These are phyloP conservation scores for Patella caerulea DNA, from an alignment of 2,888 invertebrate species.

Conservation along the genomic window DNA sequence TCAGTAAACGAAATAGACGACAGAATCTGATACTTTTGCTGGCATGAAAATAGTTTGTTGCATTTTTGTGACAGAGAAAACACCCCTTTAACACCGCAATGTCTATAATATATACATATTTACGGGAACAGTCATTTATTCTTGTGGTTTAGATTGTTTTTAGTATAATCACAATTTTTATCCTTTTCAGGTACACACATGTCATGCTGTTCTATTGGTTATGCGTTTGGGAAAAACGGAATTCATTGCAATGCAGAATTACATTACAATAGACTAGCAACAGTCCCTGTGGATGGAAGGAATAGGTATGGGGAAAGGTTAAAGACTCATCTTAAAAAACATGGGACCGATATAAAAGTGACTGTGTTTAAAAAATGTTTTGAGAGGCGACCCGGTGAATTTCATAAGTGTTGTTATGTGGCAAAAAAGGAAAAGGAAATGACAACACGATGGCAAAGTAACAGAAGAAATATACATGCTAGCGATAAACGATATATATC, in stretches of 20 bases:
- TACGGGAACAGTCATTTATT: too few species aligned
- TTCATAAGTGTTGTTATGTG: conserved; percentile 62
- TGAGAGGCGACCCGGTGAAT: conserved; percentile 34
- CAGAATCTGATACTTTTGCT: too few species aligned
- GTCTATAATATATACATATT: too few species aligned
- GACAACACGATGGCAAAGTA: background rate
- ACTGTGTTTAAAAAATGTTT: background rate
- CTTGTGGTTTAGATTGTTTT: too few species aligned
- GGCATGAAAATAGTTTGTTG: too few species aligned
- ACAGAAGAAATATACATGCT: too few species aligned
- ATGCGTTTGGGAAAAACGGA: background rate
- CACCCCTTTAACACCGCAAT: too few species aligned
- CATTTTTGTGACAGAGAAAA: too few species aligned
- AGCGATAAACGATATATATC: too few species aligned
- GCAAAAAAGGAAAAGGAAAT: conserved; percentile 42
- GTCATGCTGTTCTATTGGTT: background rate
- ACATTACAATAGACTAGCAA: background rate
- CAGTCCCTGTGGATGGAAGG: background rate
- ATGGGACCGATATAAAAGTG: background rate
- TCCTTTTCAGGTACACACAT: background rate
- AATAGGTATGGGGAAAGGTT: background rate
- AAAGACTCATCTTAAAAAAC: background rate
- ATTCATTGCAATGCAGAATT: background rate
- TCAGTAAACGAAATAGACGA: too few species aligned
- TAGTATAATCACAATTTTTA: background rate